Base-by-base conservation (phyloP, 2,888 invertebrate species). In the Hypomecis atomaria region DNA sequence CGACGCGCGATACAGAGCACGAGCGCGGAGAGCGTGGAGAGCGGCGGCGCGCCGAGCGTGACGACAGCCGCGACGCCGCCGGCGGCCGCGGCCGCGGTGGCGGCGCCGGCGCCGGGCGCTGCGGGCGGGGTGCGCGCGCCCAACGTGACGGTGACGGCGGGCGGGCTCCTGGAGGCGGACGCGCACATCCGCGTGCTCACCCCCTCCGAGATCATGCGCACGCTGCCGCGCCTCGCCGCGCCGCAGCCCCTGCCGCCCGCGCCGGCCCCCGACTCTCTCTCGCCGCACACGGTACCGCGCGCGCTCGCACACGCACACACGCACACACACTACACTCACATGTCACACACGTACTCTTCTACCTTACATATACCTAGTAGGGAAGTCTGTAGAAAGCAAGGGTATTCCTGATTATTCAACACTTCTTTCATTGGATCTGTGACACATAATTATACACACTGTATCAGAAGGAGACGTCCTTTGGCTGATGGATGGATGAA, bases 151-250 rank as follows among this genome's bases (percentile, higher is more conserved):
- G 95, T 95, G 76, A 95, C 94, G 91, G 94, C 95, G 78, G 92
- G 91, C 86, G 93, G 93, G 85, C 88, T 91, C 85, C 90, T 92
- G 86, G 89, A 91, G 88, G 91, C 92, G 77, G 96, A 97, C 93
- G 96, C 96, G 92, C 96, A 96, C 93, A 97, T 97, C 91, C 95
- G 97, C 90, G 97, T 97, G 93, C 95, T 97, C 89, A 97, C 97
- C 83, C 97, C 97, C 83, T 96, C 96, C 81, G 97, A 97, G 95
- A 97, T 97, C 91, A 97, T 97, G 97, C 96, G 96, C 94, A 97
- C 97, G 87, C 95, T 97, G 93, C 97, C 97, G 89, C 96, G 96
- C 90, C 95, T 96, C 91, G 95, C 95, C 90, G 95, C 95, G 95
- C 94, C 77, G 71, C 76, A 72, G 75, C 71, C 80, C 73, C 72